A percentile compares a stretch with the other conserved stretches of the same genome.
Conservation (phyloP, 2,888 invertebrate genomes). For the Drosophila pegasa region DNA sequence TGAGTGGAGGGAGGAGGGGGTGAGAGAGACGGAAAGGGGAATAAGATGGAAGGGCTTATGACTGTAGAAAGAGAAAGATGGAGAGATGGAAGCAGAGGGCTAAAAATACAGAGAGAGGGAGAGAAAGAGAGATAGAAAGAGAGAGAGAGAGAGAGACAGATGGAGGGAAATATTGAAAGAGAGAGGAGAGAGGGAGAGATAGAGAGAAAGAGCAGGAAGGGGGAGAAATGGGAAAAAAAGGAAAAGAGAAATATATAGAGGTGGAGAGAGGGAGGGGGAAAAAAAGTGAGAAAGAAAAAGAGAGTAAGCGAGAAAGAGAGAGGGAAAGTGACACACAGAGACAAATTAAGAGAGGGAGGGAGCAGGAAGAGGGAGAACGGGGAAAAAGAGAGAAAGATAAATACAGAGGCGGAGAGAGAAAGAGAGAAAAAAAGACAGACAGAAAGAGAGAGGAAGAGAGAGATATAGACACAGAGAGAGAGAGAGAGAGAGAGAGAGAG, state of each 20-base stretch:
- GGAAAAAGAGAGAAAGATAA: background rate
- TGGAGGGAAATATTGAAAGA: background rate
- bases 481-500: no score
- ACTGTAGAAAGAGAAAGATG: background rate
- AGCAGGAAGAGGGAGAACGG: background rate
- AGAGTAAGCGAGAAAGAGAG: background rate
- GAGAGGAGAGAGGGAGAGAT: background rate
- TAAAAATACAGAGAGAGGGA: background rate
- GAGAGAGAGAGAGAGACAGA: background rate
- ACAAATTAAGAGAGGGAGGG: background rate
- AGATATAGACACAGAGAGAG: no score
- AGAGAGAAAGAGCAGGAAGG: background rate
- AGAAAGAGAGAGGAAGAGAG: background rate
- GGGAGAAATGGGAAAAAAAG: no score
- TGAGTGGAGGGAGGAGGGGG: background rate
- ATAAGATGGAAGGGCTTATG: no score
- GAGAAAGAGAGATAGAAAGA: background rate
- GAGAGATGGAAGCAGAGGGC: background rate
- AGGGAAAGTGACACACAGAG: background rate
- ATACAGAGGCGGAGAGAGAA: no score
- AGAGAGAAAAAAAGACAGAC: background rate
- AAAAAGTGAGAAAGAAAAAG: no score
- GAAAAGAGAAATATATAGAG: no score
- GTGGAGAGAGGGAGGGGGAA: no score
- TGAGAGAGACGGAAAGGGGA: no score